These are phyloP conservation scores for Thysanoteuthis rhombus DNA, from an alignment of 2,888 invertebrate genomes.

Conservation along the genomic window DNA sequence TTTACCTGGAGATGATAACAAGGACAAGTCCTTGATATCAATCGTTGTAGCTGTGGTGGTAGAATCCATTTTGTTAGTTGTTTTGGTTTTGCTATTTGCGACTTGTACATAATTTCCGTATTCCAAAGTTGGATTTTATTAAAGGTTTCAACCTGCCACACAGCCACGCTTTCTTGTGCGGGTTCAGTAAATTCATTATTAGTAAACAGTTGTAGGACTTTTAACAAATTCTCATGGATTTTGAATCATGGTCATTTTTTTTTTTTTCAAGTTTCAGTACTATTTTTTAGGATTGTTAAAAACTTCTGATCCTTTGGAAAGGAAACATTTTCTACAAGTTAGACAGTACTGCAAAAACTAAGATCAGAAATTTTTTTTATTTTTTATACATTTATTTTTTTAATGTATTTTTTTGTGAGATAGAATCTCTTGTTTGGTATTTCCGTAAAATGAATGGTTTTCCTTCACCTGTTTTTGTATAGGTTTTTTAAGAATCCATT, in stretches of 20 bases:
- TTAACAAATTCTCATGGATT: neutral
- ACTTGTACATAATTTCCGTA: neutral
- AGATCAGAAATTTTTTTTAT: neutral
- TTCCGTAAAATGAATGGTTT: no score
- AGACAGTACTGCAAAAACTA: neutral
- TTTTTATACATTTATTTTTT: neutral
- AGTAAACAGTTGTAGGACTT: neutral
- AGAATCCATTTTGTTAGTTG: neutral
- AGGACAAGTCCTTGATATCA: neutral
- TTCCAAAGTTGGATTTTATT: neutral
- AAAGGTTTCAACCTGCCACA: neutral
- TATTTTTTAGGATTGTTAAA: neutral
- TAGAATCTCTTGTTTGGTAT: neutral
- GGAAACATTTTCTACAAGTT: neutral
- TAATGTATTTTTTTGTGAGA: neutral
- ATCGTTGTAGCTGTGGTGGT: neutral
- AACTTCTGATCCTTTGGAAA: neutral
- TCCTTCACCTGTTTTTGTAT: neutral
- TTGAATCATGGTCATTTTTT: neutral
- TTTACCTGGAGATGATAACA: slow-evolving; percentile 20
- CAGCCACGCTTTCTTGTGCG: neutral
- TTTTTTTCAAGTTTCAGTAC: neutral
- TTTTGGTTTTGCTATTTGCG: neutral
- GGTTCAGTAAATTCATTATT: neutral
- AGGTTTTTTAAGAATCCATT: neutral